Percentiles rank a stretch among this genome's conserved stretches.
Evolutionary conservation across 2,888 invertebrate species (phyloP).

Genomic region (Lumbricus terrestris): DNA sequence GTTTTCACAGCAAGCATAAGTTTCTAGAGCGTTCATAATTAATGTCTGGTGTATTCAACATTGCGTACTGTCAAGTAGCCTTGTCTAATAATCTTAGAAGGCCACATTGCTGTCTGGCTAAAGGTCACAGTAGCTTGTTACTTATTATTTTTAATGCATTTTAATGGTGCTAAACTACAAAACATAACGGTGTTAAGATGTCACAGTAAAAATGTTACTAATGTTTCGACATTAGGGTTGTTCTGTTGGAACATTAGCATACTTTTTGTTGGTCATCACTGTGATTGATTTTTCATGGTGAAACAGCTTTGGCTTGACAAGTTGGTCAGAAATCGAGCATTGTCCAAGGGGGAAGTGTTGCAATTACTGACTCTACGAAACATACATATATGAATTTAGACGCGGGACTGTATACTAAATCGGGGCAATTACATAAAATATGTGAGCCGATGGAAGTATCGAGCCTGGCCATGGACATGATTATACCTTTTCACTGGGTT

Average conservation of each 20-base stretch:
- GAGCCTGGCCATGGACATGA: too few species aligned
- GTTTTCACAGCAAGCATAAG: too few species aligned
- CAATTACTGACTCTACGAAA: background rate
- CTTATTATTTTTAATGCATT: background rate
- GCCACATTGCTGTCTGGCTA: too few species aligned
- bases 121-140: background rate
- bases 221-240: background rate
- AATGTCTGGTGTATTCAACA: too few species aligned
- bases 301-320: background rate
- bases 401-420: background rate
- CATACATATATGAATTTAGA: background rate
- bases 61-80: too few species aligned
- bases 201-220: background rate
- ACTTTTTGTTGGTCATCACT: background rate
- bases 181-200: background rate
- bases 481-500: too few species aligned
- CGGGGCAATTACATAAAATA: too few species aligned
- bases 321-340: background rate
- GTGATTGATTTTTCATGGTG: background rate
- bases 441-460: too few species aligned
- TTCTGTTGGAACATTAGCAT: background rate
- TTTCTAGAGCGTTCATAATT: too few species aligned
- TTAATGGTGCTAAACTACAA: background rate
- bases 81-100: too few species aligned
- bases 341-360: background rate